A percentile compares a stretch with the other conserved stretches of the same genome.
These are phyloP conservation scores for Strigamia crassipes DNA, from an alignment of 2,888 invertebrate species.

Conservation along the genomic window DNA sequence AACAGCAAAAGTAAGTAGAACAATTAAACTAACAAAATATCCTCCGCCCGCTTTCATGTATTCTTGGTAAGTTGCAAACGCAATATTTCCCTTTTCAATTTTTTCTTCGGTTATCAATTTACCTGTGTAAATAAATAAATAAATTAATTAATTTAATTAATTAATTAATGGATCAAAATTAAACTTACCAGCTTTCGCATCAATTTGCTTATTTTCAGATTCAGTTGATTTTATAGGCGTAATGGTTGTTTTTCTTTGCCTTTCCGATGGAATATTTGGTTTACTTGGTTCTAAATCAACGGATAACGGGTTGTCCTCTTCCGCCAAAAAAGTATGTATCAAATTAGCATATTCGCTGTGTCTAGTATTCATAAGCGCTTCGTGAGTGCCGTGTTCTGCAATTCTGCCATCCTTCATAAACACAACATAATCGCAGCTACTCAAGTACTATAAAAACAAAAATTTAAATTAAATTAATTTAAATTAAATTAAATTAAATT, in stretches of 20 bases:
- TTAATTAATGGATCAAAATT: neutral
- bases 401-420: conserved; percentile 66
- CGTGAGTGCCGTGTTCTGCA: conserved; percentile 65
- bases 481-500: neutral
- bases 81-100: conserved; percentile 59
- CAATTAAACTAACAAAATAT: conserved; percentile 58
- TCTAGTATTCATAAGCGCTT: conserved; percentile 59
- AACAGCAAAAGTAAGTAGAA: conserved; percentile 61
- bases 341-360: conserved; percentile 57
- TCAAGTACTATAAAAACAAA: conserved; percentile 62
- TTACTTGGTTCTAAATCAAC: neutral
- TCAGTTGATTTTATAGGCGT: neutral
- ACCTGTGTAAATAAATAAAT: conserved; percentile 50
- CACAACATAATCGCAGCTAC: conserved; percentile 65
- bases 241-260: neutral
- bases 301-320: neutral
- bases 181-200: neutral
- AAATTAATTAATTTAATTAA: neutral
- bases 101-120: conserved; percentile 58
- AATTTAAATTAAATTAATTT: neutral
- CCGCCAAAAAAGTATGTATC: conserved; percentile 28
- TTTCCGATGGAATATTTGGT: neutral
- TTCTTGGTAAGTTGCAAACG: conserved; percentile 59
- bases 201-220: neutral
- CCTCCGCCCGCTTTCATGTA: conserved; percentile 66